Conservation (phyloP, 1,140 invertebrate species). For the Caerostris darwini region DNA sequence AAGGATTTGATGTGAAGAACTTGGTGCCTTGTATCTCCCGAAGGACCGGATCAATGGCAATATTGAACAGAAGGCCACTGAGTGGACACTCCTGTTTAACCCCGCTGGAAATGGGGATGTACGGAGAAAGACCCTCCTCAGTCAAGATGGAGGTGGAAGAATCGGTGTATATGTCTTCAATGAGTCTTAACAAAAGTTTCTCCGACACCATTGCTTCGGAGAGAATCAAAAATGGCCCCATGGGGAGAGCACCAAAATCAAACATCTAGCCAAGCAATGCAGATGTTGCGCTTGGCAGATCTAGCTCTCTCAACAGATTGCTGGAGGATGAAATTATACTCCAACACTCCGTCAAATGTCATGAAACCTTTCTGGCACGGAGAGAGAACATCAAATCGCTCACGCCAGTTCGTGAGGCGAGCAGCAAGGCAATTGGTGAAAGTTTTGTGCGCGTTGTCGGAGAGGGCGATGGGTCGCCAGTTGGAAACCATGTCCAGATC, state of each 20-base stretch:
- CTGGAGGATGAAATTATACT: conserved; percentile 81
- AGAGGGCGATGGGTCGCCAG: background rate
- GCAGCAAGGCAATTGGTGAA: conserved; percentile 24
- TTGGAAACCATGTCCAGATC: background rate
- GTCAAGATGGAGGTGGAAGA: background rate
- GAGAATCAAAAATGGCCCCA: background rate
- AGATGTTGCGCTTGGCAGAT: background rate
- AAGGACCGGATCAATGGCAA: too few species aligned
- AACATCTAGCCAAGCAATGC: background rate
- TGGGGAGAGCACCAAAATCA: background rate
- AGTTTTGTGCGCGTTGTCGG: background rate
- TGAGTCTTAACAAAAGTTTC: background rate
- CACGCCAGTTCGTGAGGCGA: conserved; percentile 71
- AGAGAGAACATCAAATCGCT: background rate
- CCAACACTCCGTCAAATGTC: conserved; percentile 80
- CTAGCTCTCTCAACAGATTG: background rate
- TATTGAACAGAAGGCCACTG: too few species aligned
- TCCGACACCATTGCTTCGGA: background rate
- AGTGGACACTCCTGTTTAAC: too few species aligned
- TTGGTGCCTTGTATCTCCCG: too few species aligned
- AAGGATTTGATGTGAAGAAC: background rate
- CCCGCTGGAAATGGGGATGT: too few species aligned
- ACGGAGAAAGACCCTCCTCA: background rate
- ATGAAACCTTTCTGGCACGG: conserved; percentile 80
- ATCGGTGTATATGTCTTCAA: too few species aligned